phyloP scores from a whole-genome alignment of 2,113 vertebrate genomes.

The Catharus bicknelli region DNA sequence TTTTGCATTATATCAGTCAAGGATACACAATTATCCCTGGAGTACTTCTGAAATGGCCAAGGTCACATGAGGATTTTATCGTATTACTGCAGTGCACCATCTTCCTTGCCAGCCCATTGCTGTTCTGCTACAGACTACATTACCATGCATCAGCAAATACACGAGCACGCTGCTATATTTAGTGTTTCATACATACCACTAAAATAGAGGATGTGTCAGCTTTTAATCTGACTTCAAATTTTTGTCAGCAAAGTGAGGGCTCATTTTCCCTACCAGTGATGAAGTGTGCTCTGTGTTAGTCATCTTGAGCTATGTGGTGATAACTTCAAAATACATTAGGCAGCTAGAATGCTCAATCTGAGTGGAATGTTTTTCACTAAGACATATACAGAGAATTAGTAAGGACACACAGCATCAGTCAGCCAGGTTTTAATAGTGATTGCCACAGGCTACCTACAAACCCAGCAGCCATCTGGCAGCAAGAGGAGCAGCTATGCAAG shows the following conservation, averaged over 20 bases:
- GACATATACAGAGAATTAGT: neutral
- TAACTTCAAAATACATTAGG: conserved; percentile 23
- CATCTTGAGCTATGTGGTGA: neutral
- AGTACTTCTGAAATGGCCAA: conserved; percentile 13
- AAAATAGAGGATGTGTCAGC: conserved; percentile 45
- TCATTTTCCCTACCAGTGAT: neutral
- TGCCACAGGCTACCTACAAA: neutral
- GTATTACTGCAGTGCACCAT: conserved; percentile 62
- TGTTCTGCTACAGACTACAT: conserved; percentile 50
- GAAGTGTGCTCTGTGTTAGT: conserved; percentile 10
- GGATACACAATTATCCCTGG: neutral
- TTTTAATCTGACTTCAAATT: conserved; percentile 40
- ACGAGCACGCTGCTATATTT: conserved; percentile 1
- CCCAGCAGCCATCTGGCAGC: neutral
- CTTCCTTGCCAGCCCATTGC: conserved; percentile 49
- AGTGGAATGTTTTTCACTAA: neutral
- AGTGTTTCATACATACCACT: conserved; percentile 38
- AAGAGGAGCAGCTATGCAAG: neutral
- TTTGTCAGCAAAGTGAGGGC: conserved; percentile 48
- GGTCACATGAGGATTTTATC: conserved; percentile 51
- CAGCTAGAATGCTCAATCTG: neutral
- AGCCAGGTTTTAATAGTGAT: neutral
- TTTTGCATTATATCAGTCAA: neutral
- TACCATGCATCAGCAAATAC: conserved; percentile 68
- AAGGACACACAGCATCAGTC: neutral